These are phyloP conservation scores for Ochropleura plecta DNA, from an alignment of 2,888 invertebrate species.

Conservation along the genomic window DNA sequence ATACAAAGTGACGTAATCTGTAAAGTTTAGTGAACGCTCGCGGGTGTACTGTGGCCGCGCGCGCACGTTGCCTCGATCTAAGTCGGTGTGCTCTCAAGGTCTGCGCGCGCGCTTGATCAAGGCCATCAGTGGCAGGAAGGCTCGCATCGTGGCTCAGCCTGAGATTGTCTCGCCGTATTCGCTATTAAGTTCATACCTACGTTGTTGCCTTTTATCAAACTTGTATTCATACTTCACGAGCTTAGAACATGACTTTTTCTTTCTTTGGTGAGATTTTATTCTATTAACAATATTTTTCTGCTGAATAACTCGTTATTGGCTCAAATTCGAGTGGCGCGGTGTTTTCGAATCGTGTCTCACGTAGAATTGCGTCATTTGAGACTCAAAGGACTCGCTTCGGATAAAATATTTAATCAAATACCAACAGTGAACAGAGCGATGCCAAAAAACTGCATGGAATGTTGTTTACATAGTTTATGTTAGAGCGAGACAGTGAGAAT, in stretches of 20 bases:
- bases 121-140: constrained; percentile 81
- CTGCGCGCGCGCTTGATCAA: constrained; percentile 81
- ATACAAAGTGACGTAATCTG: constrained; percentile 85
- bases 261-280: constrained; percentile 18
- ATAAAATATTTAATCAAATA: constrained; percentile 77
- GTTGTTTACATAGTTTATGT: constrained; percentile 74
- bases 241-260: constrained; percentile 26
- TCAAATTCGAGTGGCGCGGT: constrained; percentile 32
- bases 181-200: constrained; percentile 53
- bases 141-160: constrained; percentile 63
- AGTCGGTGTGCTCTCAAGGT: constrained; percentile 82
- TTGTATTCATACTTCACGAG: constrained; percentile 21
- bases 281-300: constrained; percentile 14
- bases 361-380: constrained; percentile 77
- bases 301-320: constrained; percentile 43
- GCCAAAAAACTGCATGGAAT: constrained; percentile 83
- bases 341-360: constrained; percentile 70
- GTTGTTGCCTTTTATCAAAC: constrained; percentile 28
- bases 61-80: constrained; percentile 76
- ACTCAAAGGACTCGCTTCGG: constrained; percentile 71
- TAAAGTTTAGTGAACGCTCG: constrained; percentile 88
- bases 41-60: constrained; percentile 74
- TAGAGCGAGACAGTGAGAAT: constrained; percentile 15
- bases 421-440: constrained; percentile 69
- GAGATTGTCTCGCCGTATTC: constrained; percentile 63